Conservation (phyloP, 1,140 invertebrate genomes). For the Adelges cooleyi region DNA sequence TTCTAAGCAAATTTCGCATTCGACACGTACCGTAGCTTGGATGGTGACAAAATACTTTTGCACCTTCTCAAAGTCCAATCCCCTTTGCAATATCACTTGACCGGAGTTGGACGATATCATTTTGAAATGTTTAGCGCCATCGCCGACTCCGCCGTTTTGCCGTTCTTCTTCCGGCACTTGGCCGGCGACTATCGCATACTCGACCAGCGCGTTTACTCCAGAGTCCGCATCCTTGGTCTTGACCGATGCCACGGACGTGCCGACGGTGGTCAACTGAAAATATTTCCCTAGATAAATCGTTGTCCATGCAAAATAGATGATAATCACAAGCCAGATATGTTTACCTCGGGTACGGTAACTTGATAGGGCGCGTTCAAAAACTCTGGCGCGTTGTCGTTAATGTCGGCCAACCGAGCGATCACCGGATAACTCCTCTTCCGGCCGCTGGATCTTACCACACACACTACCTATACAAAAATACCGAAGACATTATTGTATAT, state of each 20-base stretch:
- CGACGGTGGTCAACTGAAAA: slow-evolving; percentile 66
- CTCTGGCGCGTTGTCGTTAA: slow-evolving; percentile 75
- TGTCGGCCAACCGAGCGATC: slow-evolving; percentile 77
- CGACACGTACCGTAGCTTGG: slow-evolving; percentile 70
- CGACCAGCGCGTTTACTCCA: slow-evolving; percentile 72
- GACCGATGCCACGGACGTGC: slow-evolving; percentile 75
- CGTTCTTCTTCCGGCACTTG: slow-evolving; percentile 42
- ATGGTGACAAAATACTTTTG: slow-evolving; percentile 79
- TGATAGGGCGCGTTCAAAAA: slow-evolving; percentile 71
- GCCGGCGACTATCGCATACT: slow-evolving; percentile 58
- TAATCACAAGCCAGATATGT: slow-evolving; percentile 29
- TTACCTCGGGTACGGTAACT: slow-evolving; percentile 75
- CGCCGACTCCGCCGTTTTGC: slow-evolving; percentile 48
- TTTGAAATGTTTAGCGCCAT: slow-evolving; percentile 69
- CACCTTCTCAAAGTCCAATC: slow-evolving; percentile 78
- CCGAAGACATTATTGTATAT: too few relatives aligned
- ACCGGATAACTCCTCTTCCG: slow-evolving; percentile 68
- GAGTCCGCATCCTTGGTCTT: slow-evolving; percentile 71
- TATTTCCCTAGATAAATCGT: neutral
- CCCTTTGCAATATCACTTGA: slow-evolving; percentile 76
- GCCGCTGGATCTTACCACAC: slow-evolving; percentile 59
- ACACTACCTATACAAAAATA: slow-evolving; percentile 62
- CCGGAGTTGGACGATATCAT: slow-evolving; percentile 82
- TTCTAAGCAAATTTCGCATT: too few relatives aligned
- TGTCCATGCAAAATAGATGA: neutral